Evolutionary conservation across 2,113 vertebrate species (phyloP), one percentile per base, ranked within the genome.

Genomic region (Perccottus glenii): DNA sequence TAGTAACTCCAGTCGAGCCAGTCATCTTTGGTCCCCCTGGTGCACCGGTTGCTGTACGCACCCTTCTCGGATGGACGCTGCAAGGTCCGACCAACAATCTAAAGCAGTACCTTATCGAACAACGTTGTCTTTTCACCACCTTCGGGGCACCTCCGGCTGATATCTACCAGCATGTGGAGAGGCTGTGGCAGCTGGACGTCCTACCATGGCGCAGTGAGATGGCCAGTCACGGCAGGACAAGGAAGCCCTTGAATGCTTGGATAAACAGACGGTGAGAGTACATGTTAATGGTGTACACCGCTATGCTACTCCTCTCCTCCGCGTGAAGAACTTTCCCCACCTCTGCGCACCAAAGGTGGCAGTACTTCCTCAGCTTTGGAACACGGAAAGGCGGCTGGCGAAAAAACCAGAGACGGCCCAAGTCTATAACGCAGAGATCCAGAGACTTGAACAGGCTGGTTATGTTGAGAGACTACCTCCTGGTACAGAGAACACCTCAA

Each of bases 121-220:
- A 27, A 27, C 19, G 19, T 27, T 27, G 19, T 27, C 19, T 27
- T 27, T 27, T 27, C 19, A 27, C 19, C 19, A 2, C 19, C 19
- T 27, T 27, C 19, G 19, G 19, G 19, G 19, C 19, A 27, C 15
- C 44, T 7, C 10, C 12, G 1, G 45, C 4, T 0, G 32, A 53
- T 1, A 9, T 53, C 16, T 15, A 5, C 16, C 3, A 8, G 2
- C 49, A 65, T 5, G 50, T 53, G 0, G 62, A 53, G 4, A 8
- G 5, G 3, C 16, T 69, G 8, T 69, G 48, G 58, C 49, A 62
- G 59, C 7, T 62, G 0, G 43, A 70, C 12, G 10, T 44, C 89
- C 90, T 60, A 1, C 66, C 16, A 9, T 61, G 33, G 16, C 27
- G 3, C 4, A 58, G 15, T n/a, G 16, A 44, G 1, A 69, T 40